A percentile compares a stretch with the other conserved stretches of the same genome.
Conservation (phyloP, 2,797 vertebrate species). For the Microctenopoma stevenorrisi region DNA sequence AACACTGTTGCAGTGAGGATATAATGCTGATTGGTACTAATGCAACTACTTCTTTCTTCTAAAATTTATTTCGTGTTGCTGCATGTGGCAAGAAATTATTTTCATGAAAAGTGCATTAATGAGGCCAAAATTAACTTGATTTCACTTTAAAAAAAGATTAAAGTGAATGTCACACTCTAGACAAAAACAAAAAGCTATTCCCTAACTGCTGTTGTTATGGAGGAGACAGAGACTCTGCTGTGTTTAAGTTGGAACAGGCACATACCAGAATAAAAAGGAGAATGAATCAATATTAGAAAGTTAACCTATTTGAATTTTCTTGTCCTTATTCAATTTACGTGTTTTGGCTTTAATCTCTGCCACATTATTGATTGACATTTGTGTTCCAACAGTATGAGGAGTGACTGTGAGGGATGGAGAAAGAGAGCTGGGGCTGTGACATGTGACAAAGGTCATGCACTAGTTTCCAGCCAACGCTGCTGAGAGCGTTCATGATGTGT, state of each 20-base stretch:
- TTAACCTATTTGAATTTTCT: not conserved
- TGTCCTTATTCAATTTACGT: not conserved
- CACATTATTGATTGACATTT: constrained; percentile 1
- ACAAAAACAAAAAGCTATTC: too few species aligned
- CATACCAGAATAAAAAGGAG: too few species aligned
- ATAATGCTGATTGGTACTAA: not conserved
- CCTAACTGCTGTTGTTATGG: too few species aligned
- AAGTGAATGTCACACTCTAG: not conserved
- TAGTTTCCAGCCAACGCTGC: constrained; percentile 24
- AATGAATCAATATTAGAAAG: too few species aligned
- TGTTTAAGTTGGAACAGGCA: too few species aligned
- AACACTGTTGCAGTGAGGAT: constrained; percentile 16
- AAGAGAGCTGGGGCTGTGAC: not conserved
- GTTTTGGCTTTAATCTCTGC: not conserved
- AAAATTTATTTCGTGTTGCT: not conserved
- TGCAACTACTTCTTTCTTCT: not conserved
- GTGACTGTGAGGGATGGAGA: constrained; percentile 5
- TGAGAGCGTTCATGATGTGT: constrained; percentile 26
- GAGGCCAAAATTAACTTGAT: not conserved
- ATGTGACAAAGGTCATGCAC: constrained; percentile 45
- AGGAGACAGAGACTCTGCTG: too few species aligned
- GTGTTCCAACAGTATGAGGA: not conserved
- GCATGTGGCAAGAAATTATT: not conserved
- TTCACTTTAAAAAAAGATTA: not conserved
- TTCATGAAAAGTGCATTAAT: not conserved